Percentiles rank a stretch among this genome's conserved stretches.
Evolutionary conservation across 2,888 invertebrate genomes (phyloP).

Genomic region (Exocentrus adspersus): DNA sequence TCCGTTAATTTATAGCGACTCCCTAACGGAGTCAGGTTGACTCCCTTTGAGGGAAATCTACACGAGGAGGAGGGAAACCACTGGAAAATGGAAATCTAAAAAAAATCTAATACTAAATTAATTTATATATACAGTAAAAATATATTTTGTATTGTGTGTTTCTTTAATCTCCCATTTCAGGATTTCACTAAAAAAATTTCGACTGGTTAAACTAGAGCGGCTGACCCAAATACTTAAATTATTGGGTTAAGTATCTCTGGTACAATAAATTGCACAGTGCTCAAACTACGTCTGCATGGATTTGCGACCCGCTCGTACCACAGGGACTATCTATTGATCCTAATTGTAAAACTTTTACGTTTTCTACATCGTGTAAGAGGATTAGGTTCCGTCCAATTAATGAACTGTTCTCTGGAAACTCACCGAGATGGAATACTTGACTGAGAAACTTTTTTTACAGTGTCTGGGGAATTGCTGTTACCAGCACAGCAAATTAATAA

Average conservation of each 20-base stretch:
- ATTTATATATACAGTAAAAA: too few relatives aligned
- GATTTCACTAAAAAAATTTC: too few relatives aligned
- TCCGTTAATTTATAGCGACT: constrained; percentile 89
- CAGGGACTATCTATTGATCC: constrained; percentile 1
- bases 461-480: background rate
- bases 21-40: constrained; percentile 99
- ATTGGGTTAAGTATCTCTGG: background rate
- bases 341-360: constrained; percentile 3
- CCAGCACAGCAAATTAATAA: too few relatives aligned
- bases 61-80: constrained; percentile 44
- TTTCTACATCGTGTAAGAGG: background rate
- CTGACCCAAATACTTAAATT: constrained; percentile 3
- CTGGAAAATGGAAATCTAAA: too few relatives aligned
- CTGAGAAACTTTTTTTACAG: background rate
- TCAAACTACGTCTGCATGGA: background rate
- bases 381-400: constrained; percentile 3
- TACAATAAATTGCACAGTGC: background rate
- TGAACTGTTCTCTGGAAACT: too few relatives aligned
- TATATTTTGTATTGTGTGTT: too few relatives aligned
- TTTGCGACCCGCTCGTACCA: background rate
- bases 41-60: constrained; percentile 81
- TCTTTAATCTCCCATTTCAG: too few relatives aligned
- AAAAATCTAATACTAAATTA: too few relatives aligned
- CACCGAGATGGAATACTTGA: background rate
- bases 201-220: too few relatives aligned